Evolutionary conservation across 2,797 vertebrate genomes (phyloP).

Genomic region (Catamblyrhynchus diadema): DNA sequence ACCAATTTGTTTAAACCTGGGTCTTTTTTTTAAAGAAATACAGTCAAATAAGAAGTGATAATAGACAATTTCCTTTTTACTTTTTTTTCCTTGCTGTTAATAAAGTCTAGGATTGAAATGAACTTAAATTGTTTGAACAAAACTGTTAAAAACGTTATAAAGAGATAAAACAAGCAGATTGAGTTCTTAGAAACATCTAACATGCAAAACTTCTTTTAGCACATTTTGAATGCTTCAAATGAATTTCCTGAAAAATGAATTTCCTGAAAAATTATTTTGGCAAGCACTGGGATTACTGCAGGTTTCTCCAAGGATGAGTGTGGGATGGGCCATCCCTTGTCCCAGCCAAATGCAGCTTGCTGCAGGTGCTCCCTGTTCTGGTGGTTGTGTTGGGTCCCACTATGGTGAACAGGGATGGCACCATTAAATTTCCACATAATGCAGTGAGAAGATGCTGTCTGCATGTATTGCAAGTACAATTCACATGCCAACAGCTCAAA

Average conservation of each 20-base stretch:
- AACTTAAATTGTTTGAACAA: conserved; percentile 40
- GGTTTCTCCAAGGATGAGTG: not conserved
- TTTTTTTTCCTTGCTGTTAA: not conserved
- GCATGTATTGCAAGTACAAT: not conserved
- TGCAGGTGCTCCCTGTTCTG: not conserved
- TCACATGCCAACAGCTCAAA: not conserved
- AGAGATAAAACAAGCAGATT: conserved; percentile 56
- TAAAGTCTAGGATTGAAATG: conserved; percentile 50
- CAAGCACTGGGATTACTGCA: not conserved
- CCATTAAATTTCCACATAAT: not conserved
- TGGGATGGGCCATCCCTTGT: not conserved
- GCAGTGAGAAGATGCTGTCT: not conserved
- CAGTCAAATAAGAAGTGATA: conserved; percentile 45
- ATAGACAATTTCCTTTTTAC: not conserved
- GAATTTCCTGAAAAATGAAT: not conserved
- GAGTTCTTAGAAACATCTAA: conserved; percentile 43
- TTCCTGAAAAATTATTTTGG: conserved; percentile 5
- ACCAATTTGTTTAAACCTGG: conserved; percentile 16
- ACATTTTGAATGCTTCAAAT: conserved; percentile 1
- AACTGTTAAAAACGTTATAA: conserved; percentile 58
- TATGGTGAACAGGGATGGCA: not conserved
- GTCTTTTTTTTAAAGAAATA: conserved; percentile 32
- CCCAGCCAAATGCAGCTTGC: not conserved
- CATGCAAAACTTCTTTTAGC: conserved; percentile 48
- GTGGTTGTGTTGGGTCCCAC: not conserved